Percentiles rank a stretch among this genome's conserved stretches.
Evolutionary conservation across 2,113 vertebrate genomes (phyloP).

Genomic region (Numida meleagris): DNA sequence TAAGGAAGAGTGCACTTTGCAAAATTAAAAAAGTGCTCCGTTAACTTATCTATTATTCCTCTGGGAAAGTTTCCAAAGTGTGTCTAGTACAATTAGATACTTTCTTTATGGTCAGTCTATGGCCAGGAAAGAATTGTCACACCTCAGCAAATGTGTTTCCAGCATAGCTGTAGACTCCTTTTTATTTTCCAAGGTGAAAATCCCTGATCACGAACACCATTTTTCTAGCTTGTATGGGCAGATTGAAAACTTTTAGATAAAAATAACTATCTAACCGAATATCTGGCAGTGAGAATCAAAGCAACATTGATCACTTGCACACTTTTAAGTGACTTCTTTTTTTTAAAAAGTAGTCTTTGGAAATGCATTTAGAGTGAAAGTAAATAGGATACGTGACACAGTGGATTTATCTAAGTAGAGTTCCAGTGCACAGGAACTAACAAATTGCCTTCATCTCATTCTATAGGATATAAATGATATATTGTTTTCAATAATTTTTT

Average conservation of each 20-base stretch:
- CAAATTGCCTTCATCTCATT: neutral
- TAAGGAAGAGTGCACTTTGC: slow-evolving; percentile 82
- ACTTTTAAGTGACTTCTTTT: slow-evolving; percentile 42
- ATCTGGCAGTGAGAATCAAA: slow-evolving; percentile 32
- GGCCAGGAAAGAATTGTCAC: slow-evolving; percentile 53
- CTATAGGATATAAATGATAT: neutral
- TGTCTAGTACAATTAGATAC: slow-evolving; percentile 74
- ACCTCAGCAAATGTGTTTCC: slow-evolving; percentile 62
- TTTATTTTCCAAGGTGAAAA: slow-evolving; percentile 59
- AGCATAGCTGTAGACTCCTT: slow-evolving; percentile 8
- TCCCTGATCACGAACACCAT: neutral
- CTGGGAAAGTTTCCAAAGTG: slow-evolving; percentile 79
- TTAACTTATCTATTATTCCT: slow-evolving; percentile 82
- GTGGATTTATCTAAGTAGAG: slow-evolving; percentile 4
- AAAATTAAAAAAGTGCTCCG: slow-evolving; percentile 83
- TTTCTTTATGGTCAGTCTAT: slow-evolving; percentile 67
- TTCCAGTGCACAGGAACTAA: neutral
- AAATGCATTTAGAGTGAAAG: slow-evolving; percentile 26
- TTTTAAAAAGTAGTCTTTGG: neutral
- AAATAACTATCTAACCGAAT: slow-evolving; percentile 39
- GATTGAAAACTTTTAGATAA: slow-evolving; percentile 50
- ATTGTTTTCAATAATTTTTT: slow-evolving; percentile 15
- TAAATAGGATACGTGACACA: neutral
- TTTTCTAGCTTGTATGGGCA: slow-evolving; percentile 13
- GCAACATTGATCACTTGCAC: slow-evolving; percentile 38